Evolutionary conservation across 2,888 invertebrate genomes (phyloP).

Genomic region (Aplocera efformata): DNA sequence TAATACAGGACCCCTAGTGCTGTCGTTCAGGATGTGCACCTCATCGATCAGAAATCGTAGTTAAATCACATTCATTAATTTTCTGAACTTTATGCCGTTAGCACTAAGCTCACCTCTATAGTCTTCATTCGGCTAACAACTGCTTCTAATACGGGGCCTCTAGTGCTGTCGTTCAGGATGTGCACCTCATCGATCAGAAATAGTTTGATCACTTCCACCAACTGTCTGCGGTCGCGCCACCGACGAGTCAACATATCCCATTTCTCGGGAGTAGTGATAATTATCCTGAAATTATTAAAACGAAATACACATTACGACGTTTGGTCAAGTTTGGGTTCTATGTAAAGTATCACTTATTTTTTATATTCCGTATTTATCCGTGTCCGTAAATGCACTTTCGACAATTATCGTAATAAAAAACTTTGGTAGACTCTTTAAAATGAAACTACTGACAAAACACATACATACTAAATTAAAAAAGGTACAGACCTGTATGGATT

Average conservation of each 20-base stretch:
- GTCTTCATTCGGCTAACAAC: constrained; percentile 91
- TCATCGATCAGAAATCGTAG: constrained; percentile 89
- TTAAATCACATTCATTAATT: constrained; percentile 82
- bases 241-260: constrained; percentile 90
- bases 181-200: constrained; percentile 90
- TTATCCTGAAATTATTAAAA: constrained; percentile 72
- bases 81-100: no score
- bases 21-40: constrained; percentile 88
- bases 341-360: no score
- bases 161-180: constrained; percentile 84
- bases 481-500: constrained; percentile 58
- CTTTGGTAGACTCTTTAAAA: no score
- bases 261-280: constrained; percentile 92
- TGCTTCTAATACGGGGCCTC: constrained; percentile 89
- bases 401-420: no score
- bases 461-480: no score
- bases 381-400: no score
- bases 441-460: no score
- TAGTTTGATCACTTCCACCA: constrained; percentile 83
- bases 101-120: no score
- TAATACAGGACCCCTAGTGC: constrained; percentile 85
- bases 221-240: constrained; percentile 84
- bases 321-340: no score
- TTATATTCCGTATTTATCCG: no score
- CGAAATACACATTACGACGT: no score